Conservation (phyloP, 1,140 invertebrate species). For the Mamestra configurata region DNA sequence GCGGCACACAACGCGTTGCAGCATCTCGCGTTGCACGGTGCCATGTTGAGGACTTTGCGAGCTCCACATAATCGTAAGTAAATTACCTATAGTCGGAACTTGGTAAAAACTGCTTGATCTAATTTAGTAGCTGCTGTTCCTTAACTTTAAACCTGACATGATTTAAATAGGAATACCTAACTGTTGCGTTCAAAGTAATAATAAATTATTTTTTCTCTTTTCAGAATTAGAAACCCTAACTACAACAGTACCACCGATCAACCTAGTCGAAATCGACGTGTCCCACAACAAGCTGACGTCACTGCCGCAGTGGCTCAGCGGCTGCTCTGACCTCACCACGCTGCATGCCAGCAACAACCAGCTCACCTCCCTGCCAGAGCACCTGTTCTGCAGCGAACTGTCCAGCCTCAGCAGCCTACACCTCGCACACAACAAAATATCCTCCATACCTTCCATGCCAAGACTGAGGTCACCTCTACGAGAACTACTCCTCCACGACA, state of each 20-base stretch:
- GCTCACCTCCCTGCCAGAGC: slow-evolving; percentile 91
- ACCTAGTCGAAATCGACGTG: slow-evolving; percentile 92
- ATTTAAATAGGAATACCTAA: not conserved
- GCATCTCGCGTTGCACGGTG: slow-evolving; percentile 90
- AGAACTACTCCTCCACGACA: slow-evolving; percentile 93
- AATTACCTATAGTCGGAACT: not conserved
- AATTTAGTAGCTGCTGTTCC: too few relatives aligned
- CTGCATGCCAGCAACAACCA: slow-evolving; percentile 93
- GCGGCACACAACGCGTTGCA: slow-evolving; percentile 90
- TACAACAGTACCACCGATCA: slow-evolving; percentile 90
- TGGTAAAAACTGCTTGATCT: too few relatives aligned
- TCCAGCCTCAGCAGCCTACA: slow-evolving; percentile 91
- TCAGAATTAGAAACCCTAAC: slow-evolving; percentile 91
- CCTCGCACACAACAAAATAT: slow-evolving; percentile 92
- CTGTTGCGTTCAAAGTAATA: not conserved
- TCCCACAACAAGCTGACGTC: slow-evolving; percentile 93
- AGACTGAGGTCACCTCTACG: slow-evolving; percentile 90
- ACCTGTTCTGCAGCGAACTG: slow-evolving; percentile 92
- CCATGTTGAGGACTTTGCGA: slow-evolving; percentile 69
- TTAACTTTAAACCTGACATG: too few relatives aligned
- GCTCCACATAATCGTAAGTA: slow-evolving; percentile 80
- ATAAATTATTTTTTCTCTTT: slow-evolving; percentile 65
- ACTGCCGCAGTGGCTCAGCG: slow-evolving; percentile 93
- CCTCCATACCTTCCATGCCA: slow-evolving; percentile 91
- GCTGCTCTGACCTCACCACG: slow-evolving; percentile 91